These are phyloP conservation scores for Melipona quadrifasciata DNA, from an alignment of 1,140 invertebrate genomes.

Conservation along the genomic window DNA sequence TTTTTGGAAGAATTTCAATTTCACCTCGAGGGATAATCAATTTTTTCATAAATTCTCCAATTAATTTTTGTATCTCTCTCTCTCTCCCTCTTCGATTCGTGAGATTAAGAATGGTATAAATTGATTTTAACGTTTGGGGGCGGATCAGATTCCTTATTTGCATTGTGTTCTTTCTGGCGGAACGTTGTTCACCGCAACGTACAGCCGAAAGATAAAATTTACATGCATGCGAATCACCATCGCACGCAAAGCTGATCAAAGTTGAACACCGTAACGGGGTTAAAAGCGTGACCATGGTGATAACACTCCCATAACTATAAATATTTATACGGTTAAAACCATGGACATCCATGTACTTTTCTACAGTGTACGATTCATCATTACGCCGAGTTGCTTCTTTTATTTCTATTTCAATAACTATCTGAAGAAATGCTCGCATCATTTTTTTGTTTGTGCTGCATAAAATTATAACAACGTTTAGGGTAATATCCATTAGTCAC, in stretches of 20 bases:
- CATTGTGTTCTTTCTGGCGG: too few relatives aligned
- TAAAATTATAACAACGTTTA: too few relatives aligned
- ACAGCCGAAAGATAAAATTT: constrained; percentile 6
- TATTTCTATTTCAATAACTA: neutral
- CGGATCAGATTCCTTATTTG: neutral
- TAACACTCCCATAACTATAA: constrained; percentile 3
- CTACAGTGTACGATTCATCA: neutral
- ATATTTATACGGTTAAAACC: neutral
- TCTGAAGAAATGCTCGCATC: neutral
- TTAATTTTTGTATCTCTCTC: neutral
- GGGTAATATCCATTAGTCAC: too few relatives aligned
- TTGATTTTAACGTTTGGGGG: neutral
- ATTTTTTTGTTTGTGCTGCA: neutral
- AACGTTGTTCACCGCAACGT: neutral
- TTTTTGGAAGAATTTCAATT: too few relatives aligned
- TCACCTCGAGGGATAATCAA: too few relatives aligned
- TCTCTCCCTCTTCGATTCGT: too few relatives aligned
- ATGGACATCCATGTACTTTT: too few relatives aligned
- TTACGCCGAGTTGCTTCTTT: neutral
- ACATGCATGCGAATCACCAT: constrained; percentile 2
- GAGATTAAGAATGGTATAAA: neutral
- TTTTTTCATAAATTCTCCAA: too few relatives aligned
- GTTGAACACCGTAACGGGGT: constrained; percentile 14
- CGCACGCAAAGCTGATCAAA: constrained; percentile 1
- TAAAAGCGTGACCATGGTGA: constrained; percentile 14